Evolutionary conservation across 53 echinoderm and acorn worm species (phyloP), one percentile per base, ranked within the genome.

Genomic region (Mesocentrotus franciscanus): DNA sequence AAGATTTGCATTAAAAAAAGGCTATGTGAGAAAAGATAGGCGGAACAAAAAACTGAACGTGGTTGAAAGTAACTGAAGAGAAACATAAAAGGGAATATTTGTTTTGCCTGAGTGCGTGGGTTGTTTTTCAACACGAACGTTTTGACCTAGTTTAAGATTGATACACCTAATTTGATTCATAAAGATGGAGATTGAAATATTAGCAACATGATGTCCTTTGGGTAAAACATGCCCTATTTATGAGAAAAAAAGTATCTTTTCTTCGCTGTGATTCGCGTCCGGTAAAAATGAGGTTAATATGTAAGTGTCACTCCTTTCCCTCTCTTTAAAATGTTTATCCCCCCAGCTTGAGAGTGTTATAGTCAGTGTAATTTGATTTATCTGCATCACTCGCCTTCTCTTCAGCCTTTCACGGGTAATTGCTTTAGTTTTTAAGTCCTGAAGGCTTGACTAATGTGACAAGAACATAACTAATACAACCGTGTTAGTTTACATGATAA

Each of bases 181-280:
- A 49, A 84, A 84, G 84, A 84, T 6, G 84, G 24, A 84, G 84
- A 84, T 49, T 84, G 84, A 49, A 84, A 84, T 84, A 49, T 84
- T 84, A 49, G 84, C 84, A 84, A 42, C 84, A 36, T 84, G 49
- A 84, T 84, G 84, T 84, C 84, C 84, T 84, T 49, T 22, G 84
- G 84, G 84, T 49, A 49, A 84, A 84, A 84, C 84, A 49, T 84
- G 84, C 49, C 84, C 49, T 84, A 49, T 49, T 42, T 84, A 84
- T 84, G 84, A 84, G 18, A 14, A 33, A 78, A 75, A 39, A 17
- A 15, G 33, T 42, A 49, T 42, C 39, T 49, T 49, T 36, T 49
- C 84, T 49, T 49, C 7, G 10, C 8, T 42, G 36, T 20, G 84
- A 27, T 30, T 78, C 34, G 34, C 24, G 18, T 84, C 84, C 84